Conservation (phyloP, 2,797 vertebrate species). For the Spinus olivaceus region DNA sequence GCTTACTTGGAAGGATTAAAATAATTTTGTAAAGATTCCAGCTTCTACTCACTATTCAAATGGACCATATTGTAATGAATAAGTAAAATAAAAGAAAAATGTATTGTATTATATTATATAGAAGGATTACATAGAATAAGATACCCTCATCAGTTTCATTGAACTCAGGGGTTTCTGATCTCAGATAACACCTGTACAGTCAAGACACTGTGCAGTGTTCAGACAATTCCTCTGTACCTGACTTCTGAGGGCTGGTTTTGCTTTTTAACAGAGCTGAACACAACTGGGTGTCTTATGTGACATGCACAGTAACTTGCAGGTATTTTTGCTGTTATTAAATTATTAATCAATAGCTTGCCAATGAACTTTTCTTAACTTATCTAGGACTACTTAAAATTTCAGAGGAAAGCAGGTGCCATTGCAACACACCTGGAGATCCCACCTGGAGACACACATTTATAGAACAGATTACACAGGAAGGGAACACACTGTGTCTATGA, state of each 20-base stretch:
- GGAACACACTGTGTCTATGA: rapidly evolving
- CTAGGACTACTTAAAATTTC: neutral
- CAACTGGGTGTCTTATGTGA: rapidly evolving
- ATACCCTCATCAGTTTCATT: neutral
- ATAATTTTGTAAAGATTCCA: neutral
- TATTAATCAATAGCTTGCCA: neutral
- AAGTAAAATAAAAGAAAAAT: neutral
- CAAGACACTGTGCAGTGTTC: neutral
- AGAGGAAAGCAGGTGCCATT: neutral
- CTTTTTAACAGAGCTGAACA: neutral
- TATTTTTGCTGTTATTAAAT: neutral
- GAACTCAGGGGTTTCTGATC: neutral
- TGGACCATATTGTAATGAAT: neutral
- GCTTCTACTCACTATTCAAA: neutral
- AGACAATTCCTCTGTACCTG: neutral
- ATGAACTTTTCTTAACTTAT: neutral
- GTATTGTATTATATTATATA: neutral
- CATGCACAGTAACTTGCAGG: neutral
- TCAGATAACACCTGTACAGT: neutral
- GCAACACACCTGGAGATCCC: neutral
- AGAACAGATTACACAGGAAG: neutral
- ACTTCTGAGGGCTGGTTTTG: neutral
- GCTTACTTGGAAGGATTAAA: neutral
- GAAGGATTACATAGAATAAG: neutral
- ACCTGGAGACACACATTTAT: neutral